Evolutionary conservation across 2,113 vertebrate species (phyloP).

Genomic region (Dascyllus trimaculatus): DNA sequence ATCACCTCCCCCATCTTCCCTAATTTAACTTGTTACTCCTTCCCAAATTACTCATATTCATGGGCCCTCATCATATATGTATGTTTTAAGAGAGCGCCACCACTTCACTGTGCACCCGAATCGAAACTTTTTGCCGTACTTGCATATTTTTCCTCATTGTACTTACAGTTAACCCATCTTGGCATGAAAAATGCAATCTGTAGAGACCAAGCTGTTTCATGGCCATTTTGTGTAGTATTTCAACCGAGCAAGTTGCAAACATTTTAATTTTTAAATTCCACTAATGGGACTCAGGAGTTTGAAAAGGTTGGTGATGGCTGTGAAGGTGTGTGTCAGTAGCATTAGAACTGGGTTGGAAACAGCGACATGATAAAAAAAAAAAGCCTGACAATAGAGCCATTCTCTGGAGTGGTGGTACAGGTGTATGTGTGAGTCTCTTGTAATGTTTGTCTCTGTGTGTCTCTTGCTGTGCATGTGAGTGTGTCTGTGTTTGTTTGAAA

Average conservation of each 20-base stretch:
- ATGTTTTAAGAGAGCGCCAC: constrained; percentile 19
- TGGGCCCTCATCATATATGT: constrained; percentile 32
- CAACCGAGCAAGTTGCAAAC: constrained; percentile 45
- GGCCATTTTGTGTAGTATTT: constrained; percentile 48
- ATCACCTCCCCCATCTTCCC: not conserved
- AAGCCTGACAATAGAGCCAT: constrained; percentile 48
- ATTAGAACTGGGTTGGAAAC: constrained; percentile 51
- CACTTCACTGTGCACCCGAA: not conserved
- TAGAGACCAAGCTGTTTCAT: constrained; percentile 26
- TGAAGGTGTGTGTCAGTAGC: constrained; percentile 44
- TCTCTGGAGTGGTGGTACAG: constrained; percentile 49
- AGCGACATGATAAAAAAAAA: constrained; percentile 1
- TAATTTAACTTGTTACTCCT: constrained; percentile 25
- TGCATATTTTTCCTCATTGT: constrained; percentile 36
- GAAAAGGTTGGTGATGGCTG: constrained; percentile 45
- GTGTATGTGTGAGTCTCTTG: constrained; percentile 35
- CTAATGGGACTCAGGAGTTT: constrained; percentile 63
- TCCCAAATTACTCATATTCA: constrained; percentile 8
- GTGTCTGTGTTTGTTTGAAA: constrained; percentile 49
- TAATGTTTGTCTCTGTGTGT: constrained; percentile 11
- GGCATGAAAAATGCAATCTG: constrained; percentile 59
- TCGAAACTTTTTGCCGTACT: constrained; percentile 44
- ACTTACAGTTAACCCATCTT: constrained; percentile 40
- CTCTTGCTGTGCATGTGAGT: not conserved
- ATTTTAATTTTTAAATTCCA: constrained; percentile 72